Evolutionary conservation across 2,888 invertebrate genomes (phyloP).

Genomic region (Callyntrura guangdongensis): DNA sequence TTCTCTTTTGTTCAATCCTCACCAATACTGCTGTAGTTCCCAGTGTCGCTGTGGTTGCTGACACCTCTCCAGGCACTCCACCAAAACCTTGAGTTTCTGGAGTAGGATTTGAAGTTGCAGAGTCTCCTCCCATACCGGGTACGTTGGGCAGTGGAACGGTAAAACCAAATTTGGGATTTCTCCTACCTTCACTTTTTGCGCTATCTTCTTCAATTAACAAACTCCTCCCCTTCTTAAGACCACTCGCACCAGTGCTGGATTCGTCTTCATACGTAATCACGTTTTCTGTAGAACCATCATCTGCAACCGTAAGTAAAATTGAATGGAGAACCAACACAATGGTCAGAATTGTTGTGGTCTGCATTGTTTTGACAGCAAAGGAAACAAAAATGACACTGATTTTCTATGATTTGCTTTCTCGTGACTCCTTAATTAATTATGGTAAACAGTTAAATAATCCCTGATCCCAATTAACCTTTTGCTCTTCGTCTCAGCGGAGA

Average conservation of each 20-base stretch:
- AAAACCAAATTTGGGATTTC: conserved; percentile 79
- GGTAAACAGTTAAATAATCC: background rate
- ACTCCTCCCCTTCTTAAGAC: conserved; percentile 27
- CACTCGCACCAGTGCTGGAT: background rate
- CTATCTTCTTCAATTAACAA: conserved; percentile 46
- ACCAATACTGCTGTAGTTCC: conserved; percentile 81
- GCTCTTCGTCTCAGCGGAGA: conserved; percentile 47
- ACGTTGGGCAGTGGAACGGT: conserved; percentile 62
- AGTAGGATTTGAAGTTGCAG: conserved; percentile 55
- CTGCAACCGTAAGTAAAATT: background rate
- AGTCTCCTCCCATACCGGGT: conserved; percentile 49
- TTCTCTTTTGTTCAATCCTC: background rate
- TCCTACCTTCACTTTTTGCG: conserved; percentile 38
- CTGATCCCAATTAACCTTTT: conserved; percentile 64
- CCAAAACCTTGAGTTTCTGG: conserved; percentile 59
- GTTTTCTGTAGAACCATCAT: conserved; percentile 54
- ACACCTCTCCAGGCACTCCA: conserved; percentile 45
- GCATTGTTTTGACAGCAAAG: conserved; percentile 4
- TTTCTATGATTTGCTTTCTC: background rate
- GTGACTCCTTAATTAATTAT: background rate
- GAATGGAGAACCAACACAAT: conserved; percentile 1
- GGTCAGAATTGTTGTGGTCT: background rate
- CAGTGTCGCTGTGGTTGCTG: conserved; percentile 67
- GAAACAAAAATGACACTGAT: background rate
- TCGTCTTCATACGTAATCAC: background rate